phyloP scores from a whole-genome alignment of 1,140 invertebrate species.

The Leptinotarsa undecemlineata region DNA sequence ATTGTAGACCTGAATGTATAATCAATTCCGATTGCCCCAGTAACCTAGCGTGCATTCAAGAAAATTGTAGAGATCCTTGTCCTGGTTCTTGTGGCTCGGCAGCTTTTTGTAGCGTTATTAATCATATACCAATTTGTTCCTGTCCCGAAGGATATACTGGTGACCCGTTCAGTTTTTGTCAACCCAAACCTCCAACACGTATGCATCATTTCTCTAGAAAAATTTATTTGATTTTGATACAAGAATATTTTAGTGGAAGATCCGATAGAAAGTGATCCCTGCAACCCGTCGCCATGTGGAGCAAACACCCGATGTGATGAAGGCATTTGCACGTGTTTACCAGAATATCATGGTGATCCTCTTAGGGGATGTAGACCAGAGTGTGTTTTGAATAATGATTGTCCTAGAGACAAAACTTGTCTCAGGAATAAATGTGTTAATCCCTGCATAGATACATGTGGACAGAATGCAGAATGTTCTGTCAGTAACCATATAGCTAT shows the following conservation, averaged over 20 bases:
- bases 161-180: constrained; percentile 60
- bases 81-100: constrained; percentile 73
- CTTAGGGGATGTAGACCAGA: constrained; percentile 67
- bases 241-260: constrained; percentile 50
- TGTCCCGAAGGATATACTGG: constrained; percentile 71
- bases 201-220: not conserved
- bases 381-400: constrained; percentile 75
- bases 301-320: constrained; percentile 75
- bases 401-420: constrained; percentile 72
- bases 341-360: constrained; percentile 69
- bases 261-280: constrained; percentile 61
- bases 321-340: constrained; percentile 66
- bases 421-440: constrained; percentile 70
- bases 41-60: constrained; percentile 68
- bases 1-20: constrained; percentile 70
- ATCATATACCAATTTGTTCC: constrained; percentile 71
- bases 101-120: constrained; percentile 70
- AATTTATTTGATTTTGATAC: not conserved
- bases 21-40: constrained; percentile 68
- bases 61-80: constrained; percentile 75
- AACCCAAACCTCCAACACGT: constrained; percentile 19
- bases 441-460: constrained; percentile 73
- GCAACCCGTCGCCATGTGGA: constrained; percentile 78
- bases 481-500: constrained; percentile 76
- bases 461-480: constrained; percentile 70